A percentile compares a stretch with the other conserved stretches of the same genome.
Evolutionary conservation across 1,140 invertebrate species (phyloP).

Genomic region (Rhynchophorus ferrugineus): DNA sequence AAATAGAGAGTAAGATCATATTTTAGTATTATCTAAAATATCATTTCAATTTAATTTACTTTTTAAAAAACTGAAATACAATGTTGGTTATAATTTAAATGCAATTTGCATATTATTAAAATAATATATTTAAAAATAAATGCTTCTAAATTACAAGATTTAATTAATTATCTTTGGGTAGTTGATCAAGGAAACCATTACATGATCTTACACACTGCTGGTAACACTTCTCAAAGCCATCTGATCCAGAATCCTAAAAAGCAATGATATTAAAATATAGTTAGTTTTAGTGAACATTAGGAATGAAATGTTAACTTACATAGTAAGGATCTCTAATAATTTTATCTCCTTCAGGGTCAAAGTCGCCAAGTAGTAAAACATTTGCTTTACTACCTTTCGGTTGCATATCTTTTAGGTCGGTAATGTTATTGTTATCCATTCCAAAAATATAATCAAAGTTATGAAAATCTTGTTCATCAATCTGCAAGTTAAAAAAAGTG

Average conservation of each 20-base stretch:
- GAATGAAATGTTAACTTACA: constrained; percentile 50
- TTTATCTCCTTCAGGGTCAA: constrained; percentile 67
- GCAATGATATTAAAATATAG: too few relatives aligned
- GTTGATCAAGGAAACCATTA: constrained; percentile 53
- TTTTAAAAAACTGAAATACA: too few relatives aligned
- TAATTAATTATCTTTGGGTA: constrained; percentile 4
- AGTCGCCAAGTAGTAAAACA: constrained; percentile 70
- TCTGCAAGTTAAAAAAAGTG: constrained; percentile 43
- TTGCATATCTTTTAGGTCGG: constrained; percentile 52
- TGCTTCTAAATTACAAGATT: constrained; percentile 3
- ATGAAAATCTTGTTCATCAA: constrained; percentile 62
- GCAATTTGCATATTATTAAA: not conserved
- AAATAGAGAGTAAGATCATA: too few relatives aligned
- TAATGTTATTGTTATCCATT: constrained; percentile 82
- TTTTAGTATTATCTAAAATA: too few relatives aligned
- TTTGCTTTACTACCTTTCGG: constrained; percentile 54
- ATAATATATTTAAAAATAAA: not conserved
- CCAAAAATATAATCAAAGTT: constrained; percentile 83
- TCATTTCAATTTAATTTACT: too few relatives aligned
- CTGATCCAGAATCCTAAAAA: constrained; percentile 52
- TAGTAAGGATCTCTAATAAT: constrained; percentile 87
- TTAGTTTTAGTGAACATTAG: not conserved
- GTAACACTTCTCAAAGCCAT: constrained; percentile 66
- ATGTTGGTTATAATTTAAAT: too few relatives aligned
- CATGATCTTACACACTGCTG: constrained; percentile 62